A percentile compares a stretch with the other conserved stretches of the same genome.
Evolutionary conservation across 92 coral and sea anemone genomes (phyloP).

Genomic region (Montipora capitata): DNA sequence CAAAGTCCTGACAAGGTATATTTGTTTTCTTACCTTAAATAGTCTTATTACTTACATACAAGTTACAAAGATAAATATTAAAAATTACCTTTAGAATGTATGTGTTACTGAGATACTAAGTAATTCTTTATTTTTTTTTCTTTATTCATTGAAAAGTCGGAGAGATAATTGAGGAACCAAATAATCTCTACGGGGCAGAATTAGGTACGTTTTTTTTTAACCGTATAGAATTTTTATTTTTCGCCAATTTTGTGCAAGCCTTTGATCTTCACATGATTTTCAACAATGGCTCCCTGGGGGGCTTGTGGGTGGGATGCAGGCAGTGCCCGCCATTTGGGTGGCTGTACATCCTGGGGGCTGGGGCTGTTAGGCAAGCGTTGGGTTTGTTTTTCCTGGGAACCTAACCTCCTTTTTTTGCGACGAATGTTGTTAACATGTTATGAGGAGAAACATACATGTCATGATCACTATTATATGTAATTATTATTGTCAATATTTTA

Average conservation of each 20-base stretch:
- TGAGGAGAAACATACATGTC: no score
- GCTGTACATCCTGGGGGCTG: not conserved
- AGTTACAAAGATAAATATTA: slow-evolving; percentile 11
- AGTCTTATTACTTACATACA: slow-evolving; percentile 2
- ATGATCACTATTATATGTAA: no score
- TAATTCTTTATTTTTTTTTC: not conserved
- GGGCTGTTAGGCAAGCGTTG: not conserved
- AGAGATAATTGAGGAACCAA: slow-evolving; percentile 31
- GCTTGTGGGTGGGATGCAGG: not conserved
- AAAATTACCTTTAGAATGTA: slow-evolving; percentile 6
- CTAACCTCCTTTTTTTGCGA: no score
- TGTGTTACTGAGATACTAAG: slow-evolving; percentile 11
- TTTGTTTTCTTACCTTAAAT: slow-evolving; percentile 15
- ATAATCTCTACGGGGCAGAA: slow-evolving; percentile 31
- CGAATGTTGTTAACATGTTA: no score
- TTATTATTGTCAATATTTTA: no score
- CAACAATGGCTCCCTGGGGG: slow-evolving; percentile 6
- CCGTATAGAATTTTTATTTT: slow-evolving; percentile 1
- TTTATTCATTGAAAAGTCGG: slow-evolving; percentile 33
- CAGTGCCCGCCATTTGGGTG: slow-evolving; percentile 7
- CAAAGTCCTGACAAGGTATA: slow-evolving; percentile 5
- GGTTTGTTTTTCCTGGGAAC: no score
- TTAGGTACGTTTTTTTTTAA: slow-evolving; percentile 9
- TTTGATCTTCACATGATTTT: slow-evolving; percentile 1
- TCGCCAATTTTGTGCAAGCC: slow-evolving; percentile 10